These are phyloP conservation scores for Metridium senile DNA, from an alignment of 92 coral and sea anemone genomes.

Conservation along the genomic window DNA sequence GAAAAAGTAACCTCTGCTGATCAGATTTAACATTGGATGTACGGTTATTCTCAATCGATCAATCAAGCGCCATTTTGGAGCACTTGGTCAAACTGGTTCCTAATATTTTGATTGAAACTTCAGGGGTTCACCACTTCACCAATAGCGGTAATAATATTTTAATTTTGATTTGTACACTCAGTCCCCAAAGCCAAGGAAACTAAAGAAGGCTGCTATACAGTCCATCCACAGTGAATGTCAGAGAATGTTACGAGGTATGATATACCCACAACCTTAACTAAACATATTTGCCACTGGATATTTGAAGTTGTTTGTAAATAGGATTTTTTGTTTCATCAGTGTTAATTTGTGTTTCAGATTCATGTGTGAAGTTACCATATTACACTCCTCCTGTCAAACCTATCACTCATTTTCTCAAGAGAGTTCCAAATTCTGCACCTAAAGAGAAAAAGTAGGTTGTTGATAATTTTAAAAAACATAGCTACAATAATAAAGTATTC, in stretches of 20 bases:
- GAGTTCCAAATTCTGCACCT: slow-evolving; percentile 56
- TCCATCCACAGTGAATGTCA: slow-evolving; percentile 88
- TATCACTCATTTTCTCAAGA: slow-evolving; percentile 83
- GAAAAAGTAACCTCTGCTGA: too few relatives aligned
- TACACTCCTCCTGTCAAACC: slow-evolving; percentile 76
- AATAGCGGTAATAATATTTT: too few relatives aligned
- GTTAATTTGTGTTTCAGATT: slow-evolving; percentile 46
- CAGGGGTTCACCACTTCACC: too few relatives aligned
- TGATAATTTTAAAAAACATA: background rate
- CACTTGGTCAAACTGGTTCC: too few relatives aligned
- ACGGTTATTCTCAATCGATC: too few relatives aligned
- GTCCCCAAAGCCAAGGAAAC: slow-evolving; percentile 75
- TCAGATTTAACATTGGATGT: too few relatives aligned
- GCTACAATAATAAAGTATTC: too few relatives aligned
- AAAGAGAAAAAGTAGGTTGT: slow-evolving; percentile 3
- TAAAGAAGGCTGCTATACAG: slow-evolving; percentile 74
- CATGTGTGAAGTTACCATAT: slow-evolving; percentile 76
- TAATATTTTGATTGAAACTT: too few relatives aligned
- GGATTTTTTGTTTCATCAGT: too few relatives aligned
- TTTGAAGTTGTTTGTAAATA: too few relatives aligned
- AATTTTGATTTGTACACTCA: slow-evolving; percentile 11
- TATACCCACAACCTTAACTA: background rate
- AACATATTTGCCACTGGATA: background rate
- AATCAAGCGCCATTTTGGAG: too few relatives aligned
- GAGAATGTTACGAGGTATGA: slow-evolving; percentile 86